Percentiles rank a stretch among this genome's conserved stretches.
phyloP scores from a whole-genome alignment of 2,888 invertebrate species.

The Nephrotoma flavescens region DNA sequence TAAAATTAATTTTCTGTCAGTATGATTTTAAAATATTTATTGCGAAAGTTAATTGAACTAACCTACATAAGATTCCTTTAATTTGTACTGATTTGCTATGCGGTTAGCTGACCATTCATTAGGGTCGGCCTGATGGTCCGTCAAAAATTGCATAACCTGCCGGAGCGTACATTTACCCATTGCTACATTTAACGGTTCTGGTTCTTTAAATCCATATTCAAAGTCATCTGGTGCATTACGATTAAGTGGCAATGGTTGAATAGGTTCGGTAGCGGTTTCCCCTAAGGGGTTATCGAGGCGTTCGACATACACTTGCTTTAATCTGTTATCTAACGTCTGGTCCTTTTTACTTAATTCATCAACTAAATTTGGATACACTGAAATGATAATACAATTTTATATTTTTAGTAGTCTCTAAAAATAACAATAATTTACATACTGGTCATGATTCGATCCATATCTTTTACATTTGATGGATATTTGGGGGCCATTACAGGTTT shows the following conservation, averaged over 20 bases:
- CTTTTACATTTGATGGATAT: conserved; percentile 42
- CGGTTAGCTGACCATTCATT: conserved; percentile 36
- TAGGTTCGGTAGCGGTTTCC: conserved; percentile 16
- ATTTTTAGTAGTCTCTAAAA: conserved; percentile 7
- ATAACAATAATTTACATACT: conserved; percentile 17
- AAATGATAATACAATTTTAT: conserved; percentile 15
- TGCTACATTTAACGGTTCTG: conserved; percentile 45
- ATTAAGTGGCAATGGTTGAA: conserved; percentile 43
- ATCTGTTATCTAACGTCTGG: conserved; percentile 40
- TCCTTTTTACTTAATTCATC: conserved; percentile 49
- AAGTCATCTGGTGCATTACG: conserved; percentile 36
- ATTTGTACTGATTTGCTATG: conserved; percentile 53
- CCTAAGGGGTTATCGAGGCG: conserved; percentile 37
- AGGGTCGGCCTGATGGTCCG: conserved; percentile 47
- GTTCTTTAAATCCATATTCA: conserved; percentile 55
- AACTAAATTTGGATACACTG: conserved; percentile 43
- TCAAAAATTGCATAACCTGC: conserved; percentile 48
- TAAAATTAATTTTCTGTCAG: conserved; percentile 12
- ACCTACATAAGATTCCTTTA: conserved; percentile 47
- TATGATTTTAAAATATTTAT: background rate
- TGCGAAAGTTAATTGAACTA: conserved; percentile 11
- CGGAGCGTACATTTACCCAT: conserved; percentile 50
- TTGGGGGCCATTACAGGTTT: conserved; percentile 50
- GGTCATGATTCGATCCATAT: conserved; percentile 46
- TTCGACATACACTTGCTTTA: conserved; percentile 60